Evolutionary conservation across 2,888 invertebrate species (phyloP).

Genomic region (Tanaodytes sp.): DNA sequence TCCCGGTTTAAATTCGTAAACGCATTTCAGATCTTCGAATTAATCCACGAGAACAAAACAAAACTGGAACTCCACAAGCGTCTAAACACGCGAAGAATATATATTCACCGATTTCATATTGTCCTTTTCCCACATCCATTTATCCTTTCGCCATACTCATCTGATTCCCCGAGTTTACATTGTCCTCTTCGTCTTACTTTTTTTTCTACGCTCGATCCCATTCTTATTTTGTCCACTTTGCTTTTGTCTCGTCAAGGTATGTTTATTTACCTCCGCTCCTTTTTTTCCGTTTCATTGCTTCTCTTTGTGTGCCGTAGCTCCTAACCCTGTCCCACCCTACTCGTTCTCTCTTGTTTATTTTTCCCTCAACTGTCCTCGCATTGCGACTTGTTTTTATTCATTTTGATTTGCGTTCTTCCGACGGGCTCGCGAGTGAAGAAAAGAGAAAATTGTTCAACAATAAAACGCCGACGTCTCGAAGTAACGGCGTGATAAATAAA

Average conservation of each 20-base stretch:
- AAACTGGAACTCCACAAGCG: not conserved
- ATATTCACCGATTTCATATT: slow-evolving; percentile 20
- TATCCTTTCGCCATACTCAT: slow-evolving; percentile 18
- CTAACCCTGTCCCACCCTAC: no score
- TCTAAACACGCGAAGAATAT: slow-evolving; percentile 8
- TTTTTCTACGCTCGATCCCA: slow-evolving; percentile 4
- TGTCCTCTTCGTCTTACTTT: not conserved
- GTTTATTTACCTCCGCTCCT: no score
- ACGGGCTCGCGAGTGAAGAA: no score
- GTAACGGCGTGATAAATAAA: no score
- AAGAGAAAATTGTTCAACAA: no score
- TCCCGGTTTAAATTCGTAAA: no score
- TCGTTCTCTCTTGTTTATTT: no score
- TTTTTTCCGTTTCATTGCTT: no score
- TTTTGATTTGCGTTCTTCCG: not conserved
- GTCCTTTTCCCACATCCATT: slow-evolving; percentile 9
- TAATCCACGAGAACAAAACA: not conserved
- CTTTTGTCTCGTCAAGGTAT: not conserved
- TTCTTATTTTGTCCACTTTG: slow-evolving; percentile 2
- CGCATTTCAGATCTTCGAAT: no score
- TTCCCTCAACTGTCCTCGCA: no score
- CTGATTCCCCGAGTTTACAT: slow-evolving; percentile 15
- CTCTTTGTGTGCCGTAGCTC: no score
- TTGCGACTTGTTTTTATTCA: not conserved
- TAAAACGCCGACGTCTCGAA: no score